phyloP scores from a whole-genome alignment of 1,140 invertebrate species.

The Pachyrhynchus sulphureomaculatus region DNA sequence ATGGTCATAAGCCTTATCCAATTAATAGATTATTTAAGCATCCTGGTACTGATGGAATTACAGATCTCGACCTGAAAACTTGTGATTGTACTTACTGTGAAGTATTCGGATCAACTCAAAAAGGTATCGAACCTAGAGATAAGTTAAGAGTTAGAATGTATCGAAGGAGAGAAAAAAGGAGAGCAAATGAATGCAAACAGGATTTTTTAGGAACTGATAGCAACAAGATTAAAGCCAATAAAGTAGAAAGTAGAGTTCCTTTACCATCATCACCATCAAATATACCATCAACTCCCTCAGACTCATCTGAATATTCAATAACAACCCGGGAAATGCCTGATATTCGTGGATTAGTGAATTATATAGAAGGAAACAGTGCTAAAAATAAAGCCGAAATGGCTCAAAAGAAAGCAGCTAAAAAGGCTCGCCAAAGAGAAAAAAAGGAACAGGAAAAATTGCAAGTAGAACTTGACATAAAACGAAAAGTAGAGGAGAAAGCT shows the following conservation, averaged over 20 bases:
- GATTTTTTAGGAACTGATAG: not conserved
- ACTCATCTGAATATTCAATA: constrained; percentile 26
- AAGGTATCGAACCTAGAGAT: constrained; percentile 54
- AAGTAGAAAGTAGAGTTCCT: constrained; percentile 31
- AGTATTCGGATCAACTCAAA: constrained; percentile 41
- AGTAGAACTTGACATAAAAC: constrained; percentile 32
- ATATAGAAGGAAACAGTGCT: constrained; percentile 45
- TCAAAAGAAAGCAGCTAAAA: constrained; percentile 49
- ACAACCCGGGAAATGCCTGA: constrained; percentile 27
- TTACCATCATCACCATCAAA: constrained; percentile 31
- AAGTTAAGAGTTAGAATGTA: constrained; percentile 53
- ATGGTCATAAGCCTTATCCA: constrained; percentile 25
- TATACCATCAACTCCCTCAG: constrained; percentile 31
- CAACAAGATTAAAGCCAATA: constrained; percentile 23
- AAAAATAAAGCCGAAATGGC: constrained; percentile 44
- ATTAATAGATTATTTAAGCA: not conserved
- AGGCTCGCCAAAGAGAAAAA: constrained; percentile 45
- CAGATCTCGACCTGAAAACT: constrained; percentile 38
- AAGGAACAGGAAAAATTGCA: constrained; percentile 42
- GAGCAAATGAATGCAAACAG: constrained; percentile 22
- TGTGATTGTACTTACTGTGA: constrained; percentile 48
- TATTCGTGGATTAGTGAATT: constrained; percentile 47
- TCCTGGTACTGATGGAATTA: not conserved
- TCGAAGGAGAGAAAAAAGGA: constrained; percentile 43
- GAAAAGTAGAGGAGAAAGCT: constrained; percentile 27